These are phyloP conservation scores for Myiopsitta monachus DNA, from an alignment of 2,113 vertebrate species.

Conservation along the genomic window DNA sequence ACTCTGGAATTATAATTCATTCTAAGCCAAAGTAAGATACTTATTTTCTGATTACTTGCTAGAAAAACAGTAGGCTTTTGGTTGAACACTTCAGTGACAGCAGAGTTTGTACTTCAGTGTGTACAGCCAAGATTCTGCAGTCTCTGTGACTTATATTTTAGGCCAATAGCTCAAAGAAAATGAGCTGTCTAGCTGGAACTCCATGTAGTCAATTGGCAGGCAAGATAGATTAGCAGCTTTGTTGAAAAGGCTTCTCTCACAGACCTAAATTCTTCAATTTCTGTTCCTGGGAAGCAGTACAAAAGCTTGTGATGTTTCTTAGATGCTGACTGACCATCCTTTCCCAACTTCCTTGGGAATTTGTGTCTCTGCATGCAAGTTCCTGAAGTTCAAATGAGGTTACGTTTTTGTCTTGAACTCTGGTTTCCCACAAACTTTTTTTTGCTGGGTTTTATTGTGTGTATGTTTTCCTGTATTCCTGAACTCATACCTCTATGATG, in stretches of 20 bases:
- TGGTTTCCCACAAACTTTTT: constrained; percentile 24
- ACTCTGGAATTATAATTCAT: background rate
- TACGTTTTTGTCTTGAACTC: constrained; percentile 36
- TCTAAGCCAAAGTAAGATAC: background rate
- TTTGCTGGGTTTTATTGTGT: background rate
- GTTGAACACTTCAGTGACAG: background rate
- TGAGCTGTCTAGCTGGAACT: background rate
- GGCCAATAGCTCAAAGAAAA: background rate
- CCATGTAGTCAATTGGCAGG: background rate
- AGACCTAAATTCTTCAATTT: background rate
- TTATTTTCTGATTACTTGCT: background rate
- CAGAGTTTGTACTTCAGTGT: background rate
- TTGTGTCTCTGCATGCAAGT: constrained; percentile 18
- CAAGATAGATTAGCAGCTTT: background rate
- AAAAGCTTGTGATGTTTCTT: constrained; percentile 29
- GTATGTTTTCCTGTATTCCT: background rate
- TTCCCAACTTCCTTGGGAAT: constrained; percentile 30
- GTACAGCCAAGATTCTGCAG: background rate
- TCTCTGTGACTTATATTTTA: background rate
- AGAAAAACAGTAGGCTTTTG: background rate
- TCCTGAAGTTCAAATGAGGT: constrained; percentile 53
- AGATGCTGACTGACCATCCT: constrained; percentile 6
- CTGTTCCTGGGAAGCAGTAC: constrained; percentile 39
- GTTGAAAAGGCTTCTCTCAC: constrained; percentile 7
- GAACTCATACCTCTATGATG: background rate